Conservation (phyloP, 2,797 vertebrate genomes). For the Odontamblyopus lacepedii region DNA sequence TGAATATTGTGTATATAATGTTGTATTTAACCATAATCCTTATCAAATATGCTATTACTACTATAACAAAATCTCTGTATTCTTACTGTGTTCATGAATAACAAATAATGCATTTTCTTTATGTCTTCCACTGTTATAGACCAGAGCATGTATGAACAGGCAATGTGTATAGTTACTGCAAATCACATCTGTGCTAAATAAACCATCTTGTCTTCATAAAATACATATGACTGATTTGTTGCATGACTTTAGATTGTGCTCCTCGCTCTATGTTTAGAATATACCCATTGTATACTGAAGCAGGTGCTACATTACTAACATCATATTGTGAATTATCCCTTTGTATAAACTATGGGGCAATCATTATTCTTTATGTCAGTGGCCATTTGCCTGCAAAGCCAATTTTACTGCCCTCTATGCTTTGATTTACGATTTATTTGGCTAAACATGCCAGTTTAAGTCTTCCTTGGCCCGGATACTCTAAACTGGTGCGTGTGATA, state of each 20-base stretch:
- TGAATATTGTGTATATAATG: no score
- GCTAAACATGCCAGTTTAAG: constrained; percentile 29
- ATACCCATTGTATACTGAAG: constrained; percentile 11
- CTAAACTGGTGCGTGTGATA: constrained; percentile 20
- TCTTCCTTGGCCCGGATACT: constrained; percentile 33
- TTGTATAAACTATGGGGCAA: constrained; percentile 16
- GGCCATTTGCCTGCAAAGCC: constrained; percentile 14
- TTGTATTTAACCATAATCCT: no score
- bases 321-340: constrained; percentile 19
- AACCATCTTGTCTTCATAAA: neutral
- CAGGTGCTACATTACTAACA: constrained; percentile 40
- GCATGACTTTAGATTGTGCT: neutral
- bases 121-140: neutral
- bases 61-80: no score
- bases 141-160: neutral
- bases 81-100: no score
- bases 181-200: neutral
- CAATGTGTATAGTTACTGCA: neutral
- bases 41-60: no score
- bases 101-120: no score
- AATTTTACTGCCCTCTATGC: constrained; percentile 25
- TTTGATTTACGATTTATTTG: constrained; percentile 43
- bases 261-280: constrained; percentile 6
- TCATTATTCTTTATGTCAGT: constrained; percentile 29
- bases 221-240: neutral